Evolutionary conservation across 1,140 invertebrate species (phyloP), one percentile per base, ranked within the genome.

Genomic region (Listronotus bonariensis): DNA sequence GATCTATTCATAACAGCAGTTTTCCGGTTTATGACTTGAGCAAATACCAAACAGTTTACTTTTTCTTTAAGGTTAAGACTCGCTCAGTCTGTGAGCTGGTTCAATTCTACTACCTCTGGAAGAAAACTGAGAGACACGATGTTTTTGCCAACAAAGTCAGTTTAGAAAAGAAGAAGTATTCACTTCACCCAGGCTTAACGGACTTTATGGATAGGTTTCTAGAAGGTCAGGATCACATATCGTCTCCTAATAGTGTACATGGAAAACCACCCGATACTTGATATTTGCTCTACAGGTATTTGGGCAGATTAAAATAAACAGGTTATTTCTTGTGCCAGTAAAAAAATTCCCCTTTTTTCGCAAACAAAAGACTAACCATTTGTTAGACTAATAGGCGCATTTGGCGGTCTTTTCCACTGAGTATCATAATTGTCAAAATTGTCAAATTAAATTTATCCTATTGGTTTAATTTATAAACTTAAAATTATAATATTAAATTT

Each of bases 81-180:
- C 82, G 96, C 76, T 94, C 95, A n/a, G 95, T 98, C 20, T 93
- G 94, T 26, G 97, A 99, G 81, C 81, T 99, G 46, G 95, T 98
- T 38, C 94, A 98, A 76, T 98, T 98, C 83, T 99, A 99, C 82
- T 99, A 99, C 77, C 85, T 98, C 32, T 99, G 96, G 96, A 99
- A 99, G 80, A 99, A 98, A 82, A 98, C 96, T 48, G 96, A 98
- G 78, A 83, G 97, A 41, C 95, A 98, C 79, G 97, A 98, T 81
- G 89, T 91, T 62, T 95, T 93, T 82, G 91, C 91, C 3, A 92
- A 90, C 74, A 92, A 92, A 82, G 88, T 87, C 12, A 80, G 91
- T 62, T 79, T 93, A 58, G 92, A 93, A 75, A 94, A 94, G 79
- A 92, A 92, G 76, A 93, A 93, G 80, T 94, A 93, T 79, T 86